Base-by-base conservation (phyloP, 1,140 invertebrate genomes). In the Hylaeus volcanicus region DNA sequence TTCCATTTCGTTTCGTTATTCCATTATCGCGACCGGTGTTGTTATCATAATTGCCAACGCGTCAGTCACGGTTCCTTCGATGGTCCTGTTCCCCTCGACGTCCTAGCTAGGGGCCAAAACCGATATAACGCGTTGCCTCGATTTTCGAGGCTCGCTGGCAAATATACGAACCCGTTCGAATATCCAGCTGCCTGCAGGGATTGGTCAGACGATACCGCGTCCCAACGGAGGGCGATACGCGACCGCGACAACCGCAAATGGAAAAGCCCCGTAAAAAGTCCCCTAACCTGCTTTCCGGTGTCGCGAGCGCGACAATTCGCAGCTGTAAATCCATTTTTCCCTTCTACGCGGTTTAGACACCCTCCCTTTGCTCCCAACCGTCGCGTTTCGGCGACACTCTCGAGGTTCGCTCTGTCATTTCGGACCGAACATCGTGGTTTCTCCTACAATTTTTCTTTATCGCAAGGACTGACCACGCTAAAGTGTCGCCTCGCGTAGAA, bases 181-280 rank as follows among this genome's bases (percentile, higher is more conserved):
- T 84, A 80, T 80, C 64, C 65, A 55, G 45, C 58, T 74, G 75
- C 68, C 71, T 11, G 51, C 6, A 41, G n/a, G 72, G 61, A 26
- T 79, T 60, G 74, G 66, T 26, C 53, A 43, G 11, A n/a, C 63
- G 48, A 56, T 64, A 45, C 45, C 37, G 68, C 41, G 63, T 66
- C 72, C 70, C 81, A 70, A 65, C 39, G 71, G 76, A 68, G 61
- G 43, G 60, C 39, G 63, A 74, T 74, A 55, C 75, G 71, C 83
- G 14, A 80, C 76, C 81, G 60, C 81, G 65, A 3, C 64, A 45
- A 85, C 81, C 83, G 72, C 81, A 83, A 83, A 85, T 83, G 81
- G 71, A 83, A 85, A 85, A 85, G 53, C 72, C 43, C 73, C 76
- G 72, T 85, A 72, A 85, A 85, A 83, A 85, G 71, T 43, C 1